Conservation (phyloP, 2,888 invertebrate genomes). For the Euplexia lucipara region DNA sequence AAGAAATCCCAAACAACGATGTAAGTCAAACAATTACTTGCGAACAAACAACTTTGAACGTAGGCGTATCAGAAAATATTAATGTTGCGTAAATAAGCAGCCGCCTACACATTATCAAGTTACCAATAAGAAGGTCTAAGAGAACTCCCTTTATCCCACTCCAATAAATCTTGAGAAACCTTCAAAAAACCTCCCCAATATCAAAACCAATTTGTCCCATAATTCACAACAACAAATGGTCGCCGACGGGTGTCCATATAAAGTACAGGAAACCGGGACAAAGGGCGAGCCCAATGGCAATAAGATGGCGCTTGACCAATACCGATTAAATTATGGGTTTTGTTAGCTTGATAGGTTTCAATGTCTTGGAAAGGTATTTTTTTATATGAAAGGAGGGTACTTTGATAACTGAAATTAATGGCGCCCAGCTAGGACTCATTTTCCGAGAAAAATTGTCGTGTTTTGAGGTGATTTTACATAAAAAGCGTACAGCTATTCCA, state of each 20-base stretch:
- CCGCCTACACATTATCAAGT: constrained; percentile 9
- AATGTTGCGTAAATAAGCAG: constrained; percentile 19
- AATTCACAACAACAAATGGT: constrained; percentile 36
- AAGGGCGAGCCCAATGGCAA: constrained; percentile 28
- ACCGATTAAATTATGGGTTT: constrained; percentile 45
- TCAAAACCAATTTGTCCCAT: constrained; percentile 34
- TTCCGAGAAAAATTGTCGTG: not conserved
- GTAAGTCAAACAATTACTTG: not conserved
- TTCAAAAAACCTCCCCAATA: constrained; percentile 26
- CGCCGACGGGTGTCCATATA: constrained; percentile 39
- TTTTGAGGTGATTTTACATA: not conserved
- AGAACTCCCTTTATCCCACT: constrained; percentile 17
- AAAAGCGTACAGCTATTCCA: not conserved
- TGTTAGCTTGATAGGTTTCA: constrained; percentile 41
- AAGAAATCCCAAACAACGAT: not conserved
- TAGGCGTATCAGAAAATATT: constrained; percentile 34
- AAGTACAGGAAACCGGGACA: constrained; percentile 34
- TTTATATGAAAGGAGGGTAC: constrained; percentile 20
- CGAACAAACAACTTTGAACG: constrained; percentile 20
- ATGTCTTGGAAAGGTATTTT: constrained; percentile 43
- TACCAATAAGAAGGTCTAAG: constrained; percentile 15
- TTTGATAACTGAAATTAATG: constrained; percentile 32
- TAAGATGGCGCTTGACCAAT: constrained; percentile 46
- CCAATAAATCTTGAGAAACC: constrained; percentile 21
- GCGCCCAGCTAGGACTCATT: constrained; percentile 49